Percentiles rank a stretch among this genome's conserved stretches.
These are phyloP conservation scores for Hippocampus kuda DNA, from an alignment of 2,797 vertebrate species.

Conservation along the genomic window DNA sequence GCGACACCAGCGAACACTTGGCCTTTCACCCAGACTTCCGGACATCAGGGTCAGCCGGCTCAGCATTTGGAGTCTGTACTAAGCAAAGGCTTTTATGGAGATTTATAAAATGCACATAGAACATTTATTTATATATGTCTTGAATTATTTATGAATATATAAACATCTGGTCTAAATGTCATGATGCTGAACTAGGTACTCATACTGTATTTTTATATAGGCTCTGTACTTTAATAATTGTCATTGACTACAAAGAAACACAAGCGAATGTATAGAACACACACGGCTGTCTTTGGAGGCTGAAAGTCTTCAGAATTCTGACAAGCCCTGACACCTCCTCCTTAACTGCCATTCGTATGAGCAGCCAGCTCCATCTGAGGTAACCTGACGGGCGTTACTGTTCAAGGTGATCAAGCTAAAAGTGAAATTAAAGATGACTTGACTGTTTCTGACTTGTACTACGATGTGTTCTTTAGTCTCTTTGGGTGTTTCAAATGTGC, in stretches of 20 bases:
- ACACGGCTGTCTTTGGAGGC: constrained; percentile 58
- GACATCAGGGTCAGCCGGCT: constrained; percentile 50
- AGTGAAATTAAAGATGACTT: constrained; percentile 23
- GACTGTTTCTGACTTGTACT: constrained; percentile 43
- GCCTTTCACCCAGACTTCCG: constrained; percentile 51
- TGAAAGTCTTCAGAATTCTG: constrained; percentile 9
- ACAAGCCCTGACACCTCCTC: constrained; percentile 26
- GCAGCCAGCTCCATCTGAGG: constrained; percentile 17
- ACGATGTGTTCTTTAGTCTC: constrained; percentile 28
- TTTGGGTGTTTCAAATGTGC: constrained; percentile 52
- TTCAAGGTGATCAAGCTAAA: neutral
- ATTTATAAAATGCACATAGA: constrained; percentile 72
- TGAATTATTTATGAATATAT: constrained; percentile 60
- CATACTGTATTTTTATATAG: constrained; percentile 72
- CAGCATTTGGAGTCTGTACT: constrained; percentile 56
- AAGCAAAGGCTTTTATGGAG: constrained; percentile 64
- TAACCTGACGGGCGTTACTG: neutral
- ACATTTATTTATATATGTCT: constrained; percentile 76
- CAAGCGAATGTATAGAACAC: constrained; percentile 68
- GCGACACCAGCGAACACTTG: constrained; percentile 35
- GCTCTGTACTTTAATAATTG: constrained; percentile 71
- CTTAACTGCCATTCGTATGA: constrained; percentile 50
- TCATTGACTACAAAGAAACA: constrained; percentile 53
- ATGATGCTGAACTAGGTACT: constrained; percentile 60
- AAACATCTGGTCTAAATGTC: constrained; percentile 34